Evolutionary conservation across 2,888 invertebrate species (phyloP).

Genomic region (Acanthosepion lycidas): DNA sequence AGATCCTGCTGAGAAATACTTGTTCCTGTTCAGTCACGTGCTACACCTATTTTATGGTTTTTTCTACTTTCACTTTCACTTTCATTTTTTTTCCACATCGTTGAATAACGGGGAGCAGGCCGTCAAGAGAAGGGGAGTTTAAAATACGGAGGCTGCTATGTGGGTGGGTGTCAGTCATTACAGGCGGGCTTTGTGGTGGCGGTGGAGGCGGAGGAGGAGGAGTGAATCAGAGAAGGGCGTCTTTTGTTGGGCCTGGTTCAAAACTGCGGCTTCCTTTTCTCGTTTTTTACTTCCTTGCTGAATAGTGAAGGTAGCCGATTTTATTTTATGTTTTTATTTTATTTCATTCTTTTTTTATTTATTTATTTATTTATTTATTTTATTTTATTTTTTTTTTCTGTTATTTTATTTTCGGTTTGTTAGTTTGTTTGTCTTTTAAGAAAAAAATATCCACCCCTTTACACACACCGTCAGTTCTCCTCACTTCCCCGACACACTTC

Average conservation of each 20-base stretch:
- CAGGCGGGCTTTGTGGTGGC: not conserved
- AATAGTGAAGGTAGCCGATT: not conserved
- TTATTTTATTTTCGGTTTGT: not conserved
- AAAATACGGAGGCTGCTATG: not conserved
- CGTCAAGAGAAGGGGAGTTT: not conserved
- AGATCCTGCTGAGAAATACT: conserved; percentile 33
- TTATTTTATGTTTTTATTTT: not conserved
- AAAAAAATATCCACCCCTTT: not conserved
- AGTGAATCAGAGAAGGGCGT: not conserved
- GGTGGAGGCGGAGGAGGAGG: not conserved
- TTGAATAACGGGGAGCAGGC: not conserved
- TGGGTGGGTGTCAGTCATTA: conserved; percentile 18
- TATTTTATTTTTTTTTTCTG: not conserved
- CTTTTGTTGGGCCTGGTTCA: not conserved
- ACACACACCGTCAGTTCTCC: not conserved
- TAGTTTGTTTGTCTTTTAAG: not conserved
- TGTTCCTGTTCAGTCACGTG: not conserved
- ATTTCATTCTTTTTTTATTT: not conserved
- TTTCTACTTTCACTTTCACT: not conserved
- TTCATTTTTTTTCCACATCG: not conserved
- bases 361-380: not conserved
- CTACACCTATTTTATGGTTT: not conserved
- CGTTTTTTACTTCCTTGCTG: not conserved
- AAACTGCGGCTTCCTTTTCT: not conserved
- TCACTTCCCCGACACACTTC: not conserved